These are phyloP conservation scores for Corythornis madagascariensis DNA, from an alignment of 2,113 vertebrate species.

Conservation along the genomic window DNA sequence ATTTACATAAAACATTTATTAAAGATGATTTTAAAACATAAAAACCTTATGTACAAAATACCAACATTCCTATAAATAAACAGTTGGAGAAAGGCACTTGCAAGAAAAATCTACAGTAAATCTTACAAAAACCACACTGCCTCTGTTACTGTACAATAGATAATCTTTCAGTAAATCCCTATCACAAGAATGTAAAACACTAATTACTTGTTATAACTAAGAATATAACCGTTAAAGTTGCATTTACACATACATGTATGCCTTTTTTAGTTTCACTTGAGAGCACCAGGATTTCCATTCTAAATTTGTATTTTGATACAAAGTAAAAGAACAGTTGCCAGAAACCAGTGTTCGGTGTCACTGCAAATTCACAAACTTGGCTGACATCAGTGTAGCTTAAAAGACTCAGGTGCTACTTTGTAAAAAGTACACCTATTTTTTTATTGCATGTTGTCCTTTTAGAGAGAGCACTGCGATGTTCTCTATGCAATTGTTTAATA, in stretches of 20 bases:
- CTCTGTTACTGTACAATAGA: constrained; percentile 80
- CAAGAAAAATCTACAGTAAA: constrained; percentile 86
- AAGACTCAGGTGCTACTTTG: constrained; percentile 45
- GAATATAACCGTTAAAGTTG: constrained; percentile 71
- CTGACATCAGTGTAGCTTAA: constrained; percentile 53
- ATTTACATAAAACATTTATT: constrained; percentile 81
- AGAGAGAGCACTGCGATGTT: constrained; percentile 62
- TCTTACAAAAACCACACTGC: constrained; percentile 79
- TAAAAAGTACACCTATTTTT: constrained; percentile 54
- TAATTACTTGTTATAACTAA: constrained; percentile 71
- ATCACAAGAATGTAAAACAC: constrained; percentile 77
- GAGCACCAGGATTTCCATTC: constrained; percentile 79
- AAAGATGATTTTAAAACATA: constrained; percentile 79
- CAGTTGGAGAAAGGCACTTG: constrained; percentile 86
- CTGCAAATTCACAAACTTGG: constrained; percentile 42
- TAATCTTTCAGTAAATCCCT: constrained; percentile 68
- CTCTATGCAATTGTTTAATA: constrained; percentile 67
- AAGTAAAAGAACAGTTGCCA: constrained; percentile 72
- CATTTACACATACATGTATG: constrained; percentile 77
- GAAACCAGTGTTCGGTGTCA: constrained; percentile 61
- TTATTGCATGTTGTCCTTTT: constrained; percentile 80
- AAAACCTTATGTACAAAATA: constrained; percentile 82
- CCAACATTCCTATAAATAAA: constrained; percentile 86
- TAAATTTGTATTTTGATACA: constrained; percentile 62
- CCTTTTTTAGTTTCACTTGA: constrained; percentile 62